phyloP scores from a whole-genome alignment of 2,888 invertebrate genomes.

The Ametastegia equiseti region DNA sequence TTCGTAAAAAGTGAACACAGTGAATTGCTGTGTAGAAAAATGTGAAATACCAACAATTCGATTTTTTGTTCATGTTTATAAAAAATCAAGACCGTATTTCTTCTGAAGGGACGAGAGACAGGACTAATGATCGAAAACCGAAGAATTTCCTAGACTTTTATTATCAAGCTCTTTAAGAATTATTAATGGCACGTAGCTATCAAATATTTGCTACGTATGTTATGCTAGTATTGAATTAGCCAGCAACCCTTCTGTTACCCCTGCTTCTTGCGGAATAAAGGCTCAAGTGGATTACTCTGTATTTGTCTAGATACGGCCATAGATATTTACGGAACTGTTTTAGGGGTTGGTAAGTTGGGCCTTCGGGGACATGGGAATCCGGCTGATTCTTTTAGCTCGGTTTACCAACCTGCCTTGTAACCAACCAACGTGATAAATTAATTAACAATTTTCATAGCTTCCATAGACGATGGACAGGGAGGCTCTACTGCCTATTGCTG shows the following conservation, averaged over 20 bases:
- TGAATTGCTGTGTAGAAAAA: not conserved
- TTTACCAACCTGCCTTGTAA: not conserved
- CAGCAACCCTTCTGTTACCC: conserved; percentile 28
- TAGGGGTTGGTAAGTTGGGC: not conserved
- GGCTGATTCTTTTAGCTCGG: not conserved
- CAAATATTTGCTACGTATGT: conserved; percentile 33
- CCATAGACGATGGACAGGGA: conserved; percentile 74
- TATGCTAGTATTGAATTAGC: conserved; percentile 22
- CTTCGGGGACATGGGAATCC: not conserved
- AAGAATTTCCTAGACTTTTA: not conserved
- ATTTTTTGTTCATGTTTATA: not conserved
- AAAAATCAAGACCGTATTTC: not conserved
- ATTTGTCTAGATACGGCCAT: conserved; percentile 13
- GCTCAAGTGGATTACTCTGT: conserved; percentile 32
- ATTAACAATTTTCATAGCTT: conserved; percentile 35
- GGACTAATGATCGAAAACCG: not conserved
- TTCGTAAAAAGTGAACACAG: no score
- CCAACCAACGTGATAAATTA: conserved; percentile 12
- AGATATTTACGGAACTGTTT: conserved; percentile 30
- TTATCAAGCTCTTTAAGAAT: not conserved
- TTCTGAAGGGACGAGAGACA: not conserved
- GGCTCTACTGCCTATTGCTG: conserved; percentile 77
- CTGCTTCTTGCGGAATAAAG: conserved; percentile 30
- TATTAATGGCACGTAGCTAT: conserved; percentile 31
- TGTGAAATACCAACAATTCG: not conserved